Evolutionary conservation across 2,113 vertebrate species (phyloP), one percentile per base, ranked within the genome.

Genomic region (Stegastes partitus): DNA sequence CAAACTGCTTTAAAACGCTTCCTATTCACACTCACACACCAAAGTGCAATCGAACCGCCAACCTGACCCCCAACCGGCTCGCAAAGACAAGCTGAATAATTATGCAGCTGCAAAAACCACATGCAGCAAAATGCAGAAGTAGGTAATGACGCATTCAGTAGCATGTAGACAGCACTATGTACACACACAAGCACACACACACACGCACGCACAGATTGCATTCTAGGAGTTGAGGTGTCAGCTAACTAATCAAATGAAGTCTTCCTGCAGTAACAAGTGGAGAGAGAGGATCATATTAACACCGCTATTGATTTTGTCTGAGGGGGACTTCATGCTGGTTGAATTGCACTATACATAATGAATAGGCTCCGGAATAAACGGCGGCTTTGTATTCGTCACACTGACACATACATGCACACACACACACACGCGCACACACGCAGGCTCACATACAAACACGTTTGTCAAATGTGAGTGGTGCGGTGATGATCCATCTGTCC

Each of bases 401-500:
- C 23, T 62, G 54, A 77, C 75, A 81, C 39, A 65, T 51, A 19
- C 23, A 57, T 28, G 31, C 55, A 25, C 51, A 1, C 31, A 37
- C 22, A 58, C 47, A 63, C 74, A 44, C 64, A 54, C 39, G 26
- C 28, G 44, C 77, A 73, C 57, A 19, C 68, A 42, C 6, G 21
- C 31, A 22, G 22, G 58, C 58, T 56, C 22, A 59, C 55, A 78
- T 51, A 68, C 47, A 90, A 83, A 75, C 84, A 62, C 58, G 58
- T 85, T 86, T 89, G 81, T 83, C 84, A 89, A 76, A 83, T 69
- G 78, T 62, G 88, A 89, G 83, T 25, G 72, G 55, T 58, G 82
- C 67, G 77, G 71, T 67, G 81, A 89, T 88, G 88, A 86, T 87
- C 87, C 91, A 92, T 90, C 84, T 93, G 90, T 93, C 88, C 82